phyloP scores from a whole-genome alignment of 2,888 invertebrate species.

The Erebia ligea region DNA sequence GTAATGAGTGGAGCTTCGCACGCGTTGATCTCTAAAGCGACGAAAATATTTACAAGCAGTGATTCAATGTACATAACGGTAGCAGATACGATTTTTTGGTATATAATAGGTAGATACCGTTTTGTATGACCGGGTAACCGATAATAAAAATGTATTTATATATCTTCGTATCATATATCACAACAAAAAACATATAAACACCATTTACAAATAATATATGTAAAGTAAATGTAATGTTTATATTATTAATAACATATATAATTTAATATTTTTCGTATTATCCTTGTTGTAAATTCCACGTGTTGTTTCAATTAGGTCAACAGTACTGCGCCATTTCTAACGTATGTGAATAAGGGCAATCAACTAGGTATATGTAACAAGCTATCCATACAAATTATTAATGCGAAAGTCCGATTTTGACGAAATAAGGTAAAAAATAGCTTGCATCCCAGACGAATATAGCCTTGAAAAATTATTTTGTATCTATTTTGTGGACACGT shows the following conservation, averaged over 20 bases:
- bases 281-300: constrained; percentile 34
- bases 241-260: no score
- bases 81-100: no score
- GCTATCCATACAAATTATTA: no score
- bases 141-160: no score
- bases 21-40: constrained; percentile 13
- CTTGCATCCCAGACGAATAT: no score
- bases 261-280: constrained; percentile 2
- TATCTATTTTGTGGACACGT: no score
- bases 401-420: no score
- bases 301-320: constrained; percentile 33
- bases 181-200: no score
- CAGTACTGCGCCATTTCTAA: constrained; percentile 38
- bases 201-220: not conserved
- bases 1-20: not conserved
- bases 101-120: no score
- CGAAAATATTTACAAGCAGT: not conserved
- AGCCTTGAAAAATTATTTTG: not conserved
- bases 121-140: no score
- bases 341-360: not conserved
- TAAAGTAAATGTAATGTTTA: not conserved
- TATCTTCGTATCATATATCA: no score
- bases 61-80: constrained; percentile 3
- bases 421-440: no score
- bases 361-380: not conserved